These are phyloP conservation scores for Cataglyphis hispanica DNA, from an alignment of 1,140 invertebrate genomes.

Conservation along the genomic window DNA sequence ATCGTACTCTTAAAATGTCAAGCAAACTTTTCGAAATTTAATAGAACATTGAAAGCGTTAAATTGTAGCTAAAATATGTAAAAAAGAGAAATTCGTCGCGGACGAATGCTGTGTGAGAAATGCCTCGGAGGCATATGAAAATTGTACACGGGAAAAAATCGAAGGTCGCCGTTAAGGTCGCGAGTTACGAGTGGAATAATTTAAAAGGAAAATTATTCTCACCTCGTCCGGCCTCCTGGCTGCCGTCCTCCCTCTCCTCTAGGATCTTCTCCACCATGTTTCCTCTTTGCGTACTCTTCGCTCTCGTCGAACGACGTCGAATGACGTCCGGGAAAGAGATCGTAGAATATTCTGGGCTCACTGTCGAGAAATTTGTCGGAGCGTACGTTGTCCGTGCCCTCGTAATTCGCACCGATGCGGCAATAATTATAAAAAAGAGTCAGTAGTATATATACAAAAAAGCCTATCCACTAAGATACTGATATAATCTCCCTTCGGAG, in stretches of 20 bases:
- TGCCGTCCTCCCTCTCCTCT: conserved; percentile 82
- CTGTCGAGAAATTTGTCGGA: conserved; percentile 22
- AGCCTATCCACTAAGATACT: conserved; percentile 81
- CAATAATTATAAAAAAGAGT: conserved; percentile 86
- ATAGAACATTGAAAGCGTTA: too few species aligned
- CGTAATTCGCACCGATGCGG: conserved; percentile 74
- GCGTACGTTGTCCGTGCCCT: background rate
- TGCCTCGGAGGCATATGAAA: too few species aligned
- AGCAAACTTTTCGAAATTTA: too few species aligned
- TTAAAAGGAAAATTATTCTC: conserved; percentile 47
- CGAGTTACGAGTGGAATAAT: background rate
- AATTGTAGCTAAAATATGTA: too few species aligned
- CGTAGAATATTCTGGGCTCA: conserved; percentile 21
- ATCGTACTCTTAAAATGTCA: background rate
- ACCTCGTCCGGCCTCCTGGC: conserved; percentile 81
- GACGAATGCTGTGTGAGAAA: too few species aligned
- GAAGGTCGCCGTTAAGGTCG: background rate
- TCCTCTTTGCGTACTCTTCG: conserved; percentile 16
- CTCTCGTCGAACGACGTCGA: background rate
- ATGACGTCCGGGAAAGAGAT: conserved; percentile 7
- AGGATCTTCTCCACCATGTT: conserved; percentile 85
- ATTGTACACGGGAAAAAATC: background rate
- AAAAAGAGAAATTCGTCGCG: too few species aligned
- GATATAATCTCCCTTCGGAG: conserved; percentile 75
- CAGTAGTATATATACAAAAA: conserved; percentile 87